Percentiles rank a stretch among this genome's conserved stretches.
phyloP scores from a whole-genome alignment of 2,113 vertebrate genomes.

The Calcarius ornatus region DNA sequence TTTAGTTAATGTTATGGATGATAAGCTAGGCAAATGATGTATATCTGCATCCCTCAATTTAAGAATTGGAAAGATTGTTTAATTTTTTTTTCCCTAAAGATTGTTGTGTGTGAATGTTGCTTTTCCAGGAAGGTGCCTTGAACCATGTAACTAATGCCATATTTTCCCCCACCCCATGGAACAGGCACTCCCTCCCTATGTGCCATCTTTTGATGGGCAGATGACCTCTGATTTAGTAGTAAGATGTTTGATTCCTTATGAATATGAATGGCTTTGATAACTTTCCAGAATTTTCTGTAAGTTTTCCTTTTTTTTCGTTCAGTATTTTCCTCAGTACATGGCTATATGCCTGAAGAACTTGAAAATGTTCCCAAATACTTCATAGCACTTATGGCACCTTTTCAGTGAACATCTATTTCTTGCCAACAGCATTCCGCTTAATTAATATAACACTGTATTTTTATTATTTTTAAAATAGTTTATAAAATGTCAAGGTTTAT shows the following conservation, averaged over 20 bases:
- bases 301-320: not conserved
- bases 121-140: not conserved
- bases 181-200: not conserved
- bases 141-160: not conserved
- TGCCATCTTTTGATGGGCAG: not conserved
- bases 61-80: not conserved
- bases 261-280: not conserved
- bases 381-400: not conserved
- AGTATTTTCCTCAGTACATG: not conserved
- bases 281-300: not conserved
- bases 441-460: not conserved
- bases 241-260: not conserved
- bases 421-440: not conserved
- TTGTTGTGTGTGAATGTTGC: not conserved
- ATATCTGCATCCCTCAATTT: not conserved
- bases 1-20: not conserved
- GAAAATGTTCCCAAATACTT: not conserved
- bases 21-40: not conserved
- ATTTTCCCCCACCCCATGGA: rapidly evolving
- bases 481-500: not conserved
- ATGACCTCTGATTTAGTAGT: not conserved
- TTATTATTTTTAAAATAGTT: not conserved
- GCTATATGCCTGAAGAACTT: not conserved
- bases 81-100: not conserved
- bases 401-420: not conserved